Percentiles rank a stretch among this genome's conserved stretches.
These are phyloP conservation scores for Lophius americanus DNA, from an alignment of 2,797 vertebrate genomes.

Conservation along the genomic window DNA sequence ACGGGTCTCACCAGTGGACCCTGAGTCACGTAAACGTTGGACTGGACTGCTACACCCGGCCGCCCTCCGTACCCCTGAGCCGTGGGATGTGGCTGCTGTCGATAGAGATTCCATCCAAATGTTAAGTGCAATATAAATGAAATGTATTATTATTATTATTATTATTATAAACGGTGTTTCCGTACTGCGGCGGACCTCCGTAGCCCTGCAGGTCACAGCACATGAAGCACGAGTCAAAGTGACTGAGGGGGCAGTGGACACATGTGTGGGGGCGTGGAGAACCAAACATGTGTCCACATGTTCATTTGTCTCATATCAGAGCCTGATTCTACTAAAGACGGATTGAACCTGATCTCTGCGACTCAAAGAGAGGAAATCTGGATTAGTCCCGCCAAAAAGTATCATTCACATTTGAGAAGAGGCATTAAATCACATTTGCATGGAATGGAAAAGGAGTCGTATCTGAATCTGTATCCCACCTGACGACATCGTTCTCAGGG, in stretches of 20 bases:
- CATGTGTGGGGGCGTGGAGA: too few relatives aligned
- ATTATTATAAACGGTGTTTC: conserved; percentile 4
- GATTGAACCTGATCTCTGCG: too few relatives aligned
- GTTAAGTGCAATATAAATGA: too few relatives aligned
- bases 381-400: neutral
- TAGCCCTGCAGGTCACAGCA: conserved; percentile 39
- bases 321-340: too few relatives aligned
- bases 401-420: neutral
- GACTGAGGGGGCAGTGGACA: neutral
- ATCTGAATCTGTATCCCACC: too few relatives aligned
- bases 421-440: neutral
- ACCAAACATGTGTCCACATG: too few relatives aligned
- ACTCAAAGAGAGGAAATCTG: neutral
- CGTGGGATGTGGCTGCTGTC: conserved; percentile 23
- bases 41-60: conserved; percentile 58
- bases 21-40: conserved; percentile 52
- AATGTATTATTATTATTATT: too few relatives aligned
- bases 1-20: conserved; percentile 46
- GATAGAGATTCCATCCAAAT: too few relatives aligned
- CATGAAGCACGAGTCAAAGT: neutral
- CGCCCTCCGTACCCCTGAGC: conserved; percentile 42
- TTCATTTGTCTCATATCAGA: too few relatives aligned
- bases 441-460: too few relatives aligned
- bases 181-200: conserved; percentile 25
- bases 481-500: neutral